Evolutionary conservation across 2,113 vertebrate species (phyloP).

Genomic region (Leptobrachium ailaonicum): DNA sequence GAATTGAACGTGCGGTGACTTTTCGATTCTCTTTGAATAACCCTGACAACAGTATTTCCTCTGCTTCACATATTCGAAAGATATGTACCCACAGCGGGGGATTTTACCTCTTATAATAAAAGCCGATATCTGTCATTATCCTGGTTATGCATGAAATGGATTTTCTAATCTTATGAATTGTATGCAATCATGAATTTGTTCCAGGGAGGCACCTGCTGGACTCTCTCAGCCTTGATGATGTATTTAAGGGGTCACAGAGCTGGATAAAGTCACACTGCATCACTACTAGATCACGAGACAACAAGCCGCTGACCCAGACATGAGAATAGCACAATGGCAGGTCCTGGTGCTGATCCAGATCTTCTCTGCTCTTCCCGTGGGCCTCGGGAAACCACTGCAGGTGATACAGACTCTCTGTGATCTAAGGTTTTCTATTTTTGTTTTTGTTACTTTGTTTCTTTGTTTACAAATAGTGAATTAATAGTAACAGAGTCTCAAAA

Average conservation of each 20-base stretch:
- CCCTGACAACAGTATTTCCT: no score
- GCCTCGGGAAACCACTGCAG: neutral
- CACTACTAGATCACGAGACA: neutral
- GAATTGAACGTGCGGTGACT: no score
- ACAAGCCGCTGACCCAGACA: neutral
- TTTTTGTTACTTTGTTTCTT: neutral
- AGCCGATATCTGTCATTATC: no score
- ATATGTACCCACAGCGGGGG: no score
- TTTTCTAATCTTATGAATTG: neutral
- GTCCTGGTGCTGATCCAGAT: neutral
- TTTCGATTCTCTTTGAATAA: no score
- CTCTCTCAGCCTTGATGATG: neutral
- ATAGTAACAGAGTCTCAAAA: no score
- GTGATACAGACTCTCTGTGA: neutral
- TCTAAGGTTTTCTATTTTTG: neutral
- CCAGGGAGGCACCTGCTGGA: neutral
- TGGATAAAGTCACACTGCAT: neutral
- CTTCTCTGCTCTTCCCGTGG: neutral
- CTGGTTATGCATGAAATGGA: no score
- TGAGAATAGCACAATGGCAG: neutral
- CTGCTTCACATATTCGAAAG: no score
- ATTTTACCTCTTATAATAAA: no score
- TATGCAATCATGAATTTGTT: conserved; percentile 9
- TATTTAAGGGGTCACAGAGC: neutral
- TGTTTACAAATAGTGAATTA: no score